phyloP scores from a whole-genome alignment of 2,888 invertebrate species.

The Eilema sororculum region DNA sequence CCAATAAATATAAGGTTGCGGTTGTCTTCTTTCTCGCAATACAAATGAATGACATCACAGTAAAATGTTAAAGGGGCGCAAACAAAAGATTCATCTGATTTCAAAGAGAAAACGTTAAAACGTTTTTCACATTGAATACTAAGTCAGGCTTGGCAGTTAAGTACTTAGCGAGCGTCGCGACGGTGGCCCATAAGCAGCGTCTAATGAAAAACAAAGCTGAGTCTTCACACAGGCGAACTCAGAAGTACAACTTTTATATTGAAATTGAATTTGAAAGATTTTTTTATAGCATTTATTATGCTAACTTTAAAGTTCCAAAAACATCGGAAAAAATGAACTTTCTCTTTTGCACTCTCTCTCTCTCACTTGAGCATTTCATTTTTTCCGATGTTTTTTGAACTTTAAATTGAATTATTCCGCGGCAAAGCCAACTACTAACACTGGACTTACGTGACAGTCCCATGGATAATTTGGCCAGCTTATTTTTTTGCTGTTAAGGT shows the following conservation, averaged over 20 bases:
- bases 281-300: too few species aligned
- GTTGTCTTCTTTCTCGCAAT: not conserved
- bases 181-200: constrained; percentile 63
- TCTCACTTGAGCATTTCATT: too few species aligned
- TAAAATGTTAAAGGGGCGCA: constrained; percentile 17
- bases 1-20: not conserved
- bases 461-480: too few species aligned
- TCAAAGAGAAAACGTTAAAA: constrained; percentile 50
- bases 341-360: too few species aligned
- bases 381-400: too few species aligned
- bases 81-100: constrained; percentile 47
- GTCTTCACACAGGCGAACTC: not conserved
- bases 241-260: constrained; percentile 28
- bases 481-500: too few species aligned
- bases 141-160: constrained; percentile 59
- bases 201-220: constrained; percentile 80
- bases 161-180: constrained; percentile 53
- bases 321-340: too few species aligned
- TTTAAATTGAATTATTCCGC: too few species aligned
- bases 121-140: constrained; percentile 56
- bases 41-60: not conserved
- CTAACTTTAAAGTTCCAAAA: too few species aligned
- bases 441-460: too few species aligned
- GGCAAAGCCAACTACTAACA: too few species aligned
- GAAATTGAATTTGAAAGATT: too few species aligned